Conservation (phyloP, 2,797 vertebrate genomes). For the Myioborus miniatus region DNA sequence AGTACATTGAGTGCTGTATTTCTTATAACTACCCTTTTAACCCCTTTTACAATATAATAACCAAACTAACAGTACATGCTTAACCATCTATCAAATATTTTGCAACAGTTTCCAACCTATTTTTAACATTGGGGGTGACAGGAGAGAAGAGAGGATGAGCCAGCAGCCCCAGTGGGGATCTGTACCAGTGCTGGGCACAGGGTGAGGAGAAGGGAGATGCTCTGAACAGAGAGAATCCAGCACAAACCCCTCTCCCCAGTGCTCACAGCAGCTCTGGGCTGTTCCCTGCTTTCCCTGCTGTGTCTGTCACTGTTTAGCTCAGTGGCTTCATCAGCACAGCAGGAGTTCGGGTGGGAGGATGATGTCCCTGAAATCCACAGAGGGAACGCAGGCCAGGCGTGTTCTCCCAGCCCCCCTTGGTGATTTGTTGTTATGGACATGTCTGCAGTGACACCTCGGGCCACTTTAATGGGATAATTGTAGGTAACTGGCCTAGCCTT, state of each 20-base stretch:
- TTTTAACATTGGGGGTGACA: not conserved
- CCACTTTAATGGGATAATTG: not conserved
- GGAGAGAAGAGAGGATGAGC: not conserved
- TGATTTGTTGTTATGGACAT: fast-evolving
- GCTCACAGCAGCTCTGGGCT: not conserved
- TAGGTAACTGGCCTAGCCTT: not conserved
- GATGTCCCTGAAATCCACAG: not conserved
- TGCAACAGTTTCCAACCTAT: too few species aligned
- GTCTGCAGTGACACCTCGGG: fast-evolving
- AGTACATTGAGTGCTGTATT: too few species aligned
- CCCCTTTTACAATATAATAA: too few species aligned
- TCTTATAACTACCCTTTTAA: too few species aligned
- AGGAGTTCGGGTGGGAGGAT: not conserved
- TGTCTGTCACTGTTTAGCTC: not conserved
- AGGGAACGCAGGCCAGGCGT: fast-evolving
- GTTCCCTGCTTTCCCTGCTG: fast-evolving
- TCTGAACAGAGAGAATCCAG: not conserved
- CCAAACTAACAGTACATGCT: too few species aligned
- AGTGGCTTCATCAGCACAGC: fast-evolving
- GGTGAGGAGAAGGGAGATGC: fast-evolving
- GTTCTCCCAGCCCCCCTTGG: not conserved
- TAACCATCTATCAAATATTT: too few species aligned
- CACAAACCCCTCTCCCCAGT: fast-evolving
- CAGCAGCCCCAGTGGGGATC: fast-evolving
- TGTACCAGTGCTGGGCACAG: too few species aligned